These are phyloP conservation scores for Stictocephala bisonia DNA, from an alignment of 2,888 invertebrate genomes.

Conservation along the genomic window DNA sequence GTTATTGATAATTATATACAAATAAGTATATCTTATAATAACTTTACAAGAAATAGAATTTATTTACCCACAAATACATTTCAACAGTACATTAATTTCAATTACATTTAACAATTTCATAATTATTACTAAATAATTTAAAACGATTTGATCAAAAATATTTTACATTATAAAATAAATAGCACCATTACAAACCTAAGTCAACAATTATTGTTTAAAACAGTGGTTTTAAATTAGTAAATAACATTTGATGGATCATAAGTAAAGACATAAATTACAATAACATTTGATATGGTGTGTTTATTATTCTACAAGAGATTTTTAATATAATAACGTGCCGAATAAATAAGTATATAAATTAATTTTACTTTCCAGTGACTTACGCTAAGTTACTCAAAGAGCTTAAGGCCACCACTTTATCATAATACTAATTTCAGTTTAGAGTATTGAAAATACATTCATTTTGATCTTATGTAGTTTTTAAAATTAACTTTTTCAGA, in stretches of 20 bases:
- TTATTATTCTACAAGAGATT: too few relatives aligned
- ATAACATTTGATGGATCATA: too few relatives aligned
- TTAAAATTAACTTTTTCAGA: too few relatives aligned
- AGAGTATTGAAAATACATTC: background rate
- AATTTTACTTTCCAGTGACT: too few relatives aligned
- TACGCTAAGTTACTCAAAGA: conserved; percentile 20
- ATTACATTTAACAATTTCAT: background rate
- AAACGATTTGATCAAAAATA: background rate
- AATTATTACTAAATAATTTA: background rate
- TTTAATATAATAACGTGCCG: too few relatives aligned
- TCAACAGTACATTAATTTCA: background rate
- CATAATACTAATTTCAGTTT: background rate
- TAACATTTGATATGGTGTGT: too few relatives aligned
- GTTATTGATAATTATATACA: conserved; percentile 25
- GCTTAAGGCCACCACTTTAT: conserved; percentile 32
- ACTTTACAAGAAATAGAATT: too few relatives aligned
- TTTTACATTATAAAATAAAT: conserved; percentile 33
- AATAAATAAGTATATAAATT: too few relatives aligned
- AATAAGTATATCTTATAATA: conserved; percentile 35
- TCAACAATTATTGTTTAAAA: too few relatives aligned
- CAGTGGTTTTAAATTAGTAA: too few relatives aligned
- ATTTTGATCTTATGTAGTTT: too few relatives aligned
- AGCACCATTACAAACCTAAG: conserved; percentile 45
- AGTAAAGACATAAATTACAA: too few relatives aligned
- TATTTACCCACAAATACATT: background rate